Base-by-base conservation (phyloP, 2,113 vertebrate genomes). In the Actinemys pallida region DNA sequence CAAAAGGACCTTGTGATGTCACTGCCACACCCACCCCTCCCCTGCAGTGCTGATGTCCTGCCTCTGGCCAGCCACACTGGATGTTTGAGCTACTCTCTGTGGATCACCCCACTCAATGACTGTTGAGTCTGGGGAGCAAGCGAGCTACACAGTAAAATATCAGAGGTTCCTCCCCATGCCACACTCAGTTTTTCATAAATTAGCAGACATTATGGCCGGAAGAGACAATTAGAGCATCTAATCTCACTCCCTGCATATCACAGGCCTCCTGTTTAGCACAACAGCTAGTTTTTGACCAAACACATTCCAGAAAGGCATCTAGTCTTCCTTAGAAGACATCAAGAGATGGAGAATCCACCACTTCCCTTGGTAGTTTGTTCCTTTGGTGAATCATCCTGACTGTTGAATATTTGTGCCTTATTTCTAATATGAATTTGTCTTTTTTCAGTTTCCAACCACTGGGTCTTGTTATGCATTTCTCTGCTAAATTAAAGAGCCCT, bases 31-130 rank as follows among this genome's bases (percentile, higher is more conserved):
- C 31, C 29, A 6, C 62, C 62, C 12, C 62, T 35, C 12, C 31
- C 13, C 54, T 24, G 54, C 31, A 65, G 62, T 65, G 62, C 62
- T 65, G 62, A 53, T 0, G 0, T 13, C 13, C 0, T 62, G 13
- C 1, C 6, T 72, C 86, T 75, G 93, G 5, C 84, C 54, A 56
- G 54, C 3, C 54, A 20, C 22, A 9, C 9, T 56, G 54, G 54
- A 56, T 56, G 54, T 56, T 24, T 56, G 54, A 56, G 54, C 54
- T 56, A 24, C 22, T 56, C 19, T 56, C 52, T 56, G 54, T 22
- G 22, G 3, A 56, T 56, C 22, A 57, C 10, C 25, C 10, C 25
- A 57, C 56, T 57, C 24, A 57, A 25, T 57, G 56, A 57, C 27
- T 57, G 25, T 27, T 25, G 56, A 27, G 56, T 57, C 25, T 57